These are phyloP conservation scores for Andinoacara biseriatus DNA, from an alignment of 2,113 vertebrate species.

Conservation along the genomic window DNA sequence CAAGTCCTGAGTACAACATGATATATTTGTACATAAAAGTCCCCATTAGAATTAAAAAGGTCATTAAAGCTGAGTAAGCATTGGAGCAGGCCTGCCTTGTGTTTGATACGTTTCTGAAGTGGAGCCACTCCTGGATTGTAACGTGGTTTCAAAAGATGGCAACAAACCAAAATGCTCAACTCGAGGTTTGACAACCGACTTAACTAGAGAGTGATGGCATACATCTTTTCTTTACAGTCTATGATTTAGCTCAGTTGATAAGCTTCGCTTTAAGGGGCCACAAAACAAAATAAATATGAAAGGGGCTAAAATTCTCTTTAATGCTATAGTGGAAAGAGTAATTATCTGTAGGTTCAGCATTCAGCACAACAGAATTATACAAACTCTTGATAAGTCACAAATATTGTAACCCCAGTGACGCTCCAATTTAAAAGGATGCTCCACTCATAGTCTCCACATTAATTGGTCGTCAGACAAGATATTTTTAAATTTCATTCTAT, in stretches of 20 bases:
- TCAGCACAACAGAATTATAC: neutral
- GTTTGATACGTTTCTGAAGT: neutral
- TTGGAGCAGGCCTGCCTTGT: neutral
- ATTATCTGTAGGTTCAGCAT: neutral
- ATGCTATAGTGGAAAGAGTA: neutral
- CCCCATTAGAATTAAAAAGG: neutral
- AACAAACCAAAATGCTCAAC: neutral
- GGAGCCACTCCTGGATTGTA: neutral
- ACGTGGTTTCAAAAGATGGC: neutral
- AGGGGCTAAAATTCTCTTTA: too few species aligned
- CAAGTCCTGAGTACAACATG: too few species aligned
- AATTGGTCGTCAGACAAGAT: slow-evolving; percentile 44
- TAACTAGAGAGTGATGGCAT: neutral
- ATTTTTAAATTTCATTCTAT: slow-evolving; percentile 28
- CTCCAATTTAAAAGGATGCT: slow-evolving; percentile 61
- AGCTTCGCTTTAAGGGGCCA: neutral
- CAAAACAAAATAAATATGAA: neutral
- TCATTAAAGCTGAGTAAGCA: neutral
- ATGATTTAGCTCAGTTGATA: neutral
- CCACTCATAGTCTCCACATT: slow-evolving; percentile 63
- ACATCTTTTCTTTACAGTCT: neutral
- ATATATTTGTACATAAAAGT: neutral
- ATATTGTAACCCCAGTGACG: neutral
- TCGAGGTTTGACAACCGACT: neutral
- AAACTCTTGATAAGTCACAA: neutral